These are phyloP conservation scores for Hoplostethus atlanticus DNA, from an alignment of 2,797 vertebrate species.

Conservation along the genomic window DNA sequence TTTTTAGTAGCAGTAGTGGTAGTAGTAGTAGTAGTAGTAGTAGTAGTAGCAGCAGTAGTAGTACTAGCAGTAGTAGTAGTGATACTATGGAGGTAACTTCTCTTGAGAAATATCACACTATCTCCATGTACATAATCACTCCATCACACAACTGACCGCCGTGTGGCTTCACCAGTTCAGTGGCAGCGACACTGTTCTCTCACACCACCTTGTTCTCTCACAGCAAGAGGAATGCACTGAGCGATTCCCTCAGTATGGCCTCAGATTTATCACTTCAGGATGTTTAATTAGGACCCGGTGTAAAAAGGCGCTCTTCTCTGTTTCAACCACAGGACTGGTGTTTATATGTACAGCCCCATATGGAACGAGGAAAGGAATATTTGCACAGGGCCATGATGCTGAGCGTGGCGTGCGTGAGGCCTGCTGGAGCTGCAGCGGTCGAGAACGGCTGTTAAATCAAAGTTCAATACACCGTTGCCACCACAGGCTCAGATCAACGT, in stretches of 20 bases:
- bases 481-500: slow-evolving; percentile 69
- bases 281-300: slow-evolving; percentile 49
- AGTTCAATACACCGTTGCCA: slow-evolving; percentile 69
- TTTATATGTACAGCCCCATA: slow-evolving; percentile 47
- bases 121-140: neutral
- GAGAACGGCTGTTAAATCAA: slow-evolving; percentile 68
- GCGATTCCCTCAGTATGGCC: slow-evolving; percentile 9
- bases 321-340: slow-evolving; percentile 42
- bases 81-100: too few species aligned
- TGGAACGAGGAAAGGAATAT: slow-evolving; percentile 49
- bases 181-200: too few species aligned
- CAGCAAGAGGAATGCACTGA: slow-evolving; percentile 11
- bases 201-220: slow-evolving; percentile 16
- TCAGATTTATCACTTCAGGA: slow-evolving; percentile 50
- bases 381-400: slow-evolving; percentile 57
- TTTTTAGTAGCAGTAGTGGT: too few species aligned
- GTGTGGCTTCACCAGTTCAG: neutral
- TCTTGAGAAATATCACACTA: too few species aligned
- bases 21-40: too few species aligned
- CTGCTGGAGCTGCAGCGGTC: slow-evolving; percentile 40
- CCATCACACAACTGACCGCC: neutral
- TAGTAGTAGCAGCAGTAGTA: too few species aligned
- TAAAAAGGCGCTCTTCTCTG: slow-evolving; percentile 17
- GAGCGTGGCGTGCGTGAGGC: slow-evolving; percentile 49
- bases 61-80: too few species aligned